phyloP scores from a whole-genome alignment of 1,140 invertebrate genomes.

The Prorops nasuta region DNA sequence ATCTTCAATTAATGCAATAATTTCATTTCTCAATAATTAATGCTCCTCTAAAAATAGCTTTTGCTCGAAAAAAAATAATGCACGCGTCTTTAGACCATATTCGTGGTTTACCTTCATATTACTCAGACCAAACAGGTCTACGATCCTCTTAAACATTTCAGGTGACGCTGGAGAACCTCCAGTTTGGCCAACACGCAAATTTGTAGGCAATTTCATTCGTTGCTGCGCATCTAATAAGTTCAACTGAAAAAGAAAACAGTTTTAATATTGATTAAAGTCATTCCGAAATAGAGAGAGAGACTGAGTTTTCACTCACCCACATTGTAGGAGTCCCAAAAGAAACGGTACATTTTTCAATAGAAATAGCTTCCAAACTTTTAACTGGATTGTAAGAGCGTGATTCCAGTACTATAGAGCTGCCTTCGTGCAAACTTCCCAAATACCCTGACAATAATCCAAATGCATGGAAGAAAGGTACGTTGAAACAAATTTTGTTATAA shows the following conservation, averaged over 20 bases:
- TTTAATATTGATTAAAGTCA: constrained; percentile 1
- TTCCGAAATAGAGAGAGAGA: neutral
- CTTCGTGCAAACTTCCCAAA: constrained; percentile 63
- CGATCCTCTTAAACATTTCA: constrained; percentile 67
- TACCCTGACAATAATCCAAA: constrained; percentile 78
- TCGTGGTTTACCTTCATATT: constrained; percentile 55
- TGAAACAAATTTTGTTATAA: constrained; percentile 66
- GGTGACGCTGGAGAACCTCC: constrained; percentile 78
- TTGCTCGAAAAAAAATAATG: too few relatives aligned
- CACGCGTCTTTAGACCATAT: too few relatives aligned
- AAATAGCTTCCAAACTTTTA: constrained; percentile 65
- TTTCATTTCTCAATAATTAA: too few relatives aligned
- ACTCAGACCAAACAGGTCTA: constrained; percentile 53
- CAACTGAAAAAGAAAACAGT: constrained; percentile 23
- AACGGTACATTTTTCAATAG: constrained; percentile 73
- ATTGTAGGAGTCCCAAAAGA: constrained; percentile 95
- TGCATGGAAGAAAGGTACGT: constrained; percentile 92
- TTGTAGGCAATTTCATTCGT: constrained; percentile 51
- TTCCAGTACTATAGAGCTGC: constrained; percentile 71
- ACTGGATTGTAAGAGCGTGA: constrained; percentile 67
- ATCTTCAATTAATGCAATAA: too few relatives aligned
- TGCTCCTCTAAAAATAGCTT: too few relatives aligned
- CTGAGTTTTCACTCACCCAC: constrained; percentile 71
- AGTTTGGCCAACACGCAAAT: constrained; percentile 63
- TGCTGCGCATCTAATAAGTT: constrained; percentile 51